These are phyloP conservation scores for Acridotheres tristis DNA, from an alignment of 2,797 vertebrate species.

Conservation along the genomic window DNA sequence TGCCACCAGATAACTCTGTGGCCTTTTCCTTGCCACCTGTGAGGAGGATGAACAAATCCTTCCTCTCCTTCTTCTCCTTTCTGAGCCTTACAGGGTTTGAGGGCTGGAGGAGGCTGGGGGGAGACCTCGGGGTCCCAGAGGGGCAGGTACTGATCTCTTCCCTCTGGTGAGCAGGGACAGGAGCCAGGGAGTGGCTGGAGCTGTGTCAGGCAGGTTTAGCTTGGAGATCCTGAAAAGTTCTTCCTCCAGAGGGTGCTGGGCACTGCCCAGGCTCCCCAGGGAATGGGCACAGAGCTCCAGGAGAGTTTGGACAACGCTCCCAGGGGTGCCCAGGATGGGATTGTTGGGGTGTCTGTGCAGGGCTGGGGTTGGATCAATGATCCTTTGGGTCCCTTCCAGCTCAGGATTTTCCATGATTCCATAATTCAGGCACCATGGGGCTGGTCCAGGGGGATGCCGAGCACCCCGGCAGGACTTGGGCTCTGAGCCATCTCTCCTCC, in stretches of 20 bases:
- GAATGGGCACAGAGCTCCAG: not conserved
- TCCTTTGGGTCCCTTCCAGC: not conserved
- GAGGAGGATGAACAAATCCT: not conserved
- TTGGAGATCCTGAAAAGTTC: not conserved
- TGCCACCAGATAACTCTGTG: not conserved
- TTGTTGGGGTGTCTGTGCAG: not conserved
- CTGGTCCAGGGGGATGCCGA: not conserved
- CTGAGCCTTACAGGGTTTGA: not conserved
- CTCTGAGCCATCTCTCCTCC: not conserved
- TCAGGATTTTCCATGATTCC: not conserved
- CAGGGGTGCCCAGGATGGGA: not conserved
- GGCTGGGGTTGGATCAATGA: fast-evolving
- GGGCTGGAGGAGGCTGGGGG: not conserved
- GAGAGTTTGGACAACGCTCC: fast-evolving
- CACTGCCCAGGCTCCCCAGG: not conserved
- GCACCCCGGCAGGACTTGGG: fast-evolving
- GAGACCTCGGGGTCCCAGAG: not conserved
- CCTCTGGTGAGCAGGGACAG: not conserved
- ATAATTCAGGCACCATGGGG: not conserved
- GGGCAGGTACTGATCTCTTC: not conserved
- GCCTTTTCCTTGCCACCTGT: not conserved
- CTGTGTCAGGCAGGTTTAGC: not conserved
- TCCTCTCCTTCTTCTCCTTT: not conserved
- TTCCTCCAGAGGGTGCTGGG: not conserved
- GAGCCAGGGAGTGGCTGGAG: not conserved